These are phyloP conservation scores for Streblospio benedicti DNA, from an alignment of 1,140 invertebrate species.

Conservation along the genomic window DNA sequence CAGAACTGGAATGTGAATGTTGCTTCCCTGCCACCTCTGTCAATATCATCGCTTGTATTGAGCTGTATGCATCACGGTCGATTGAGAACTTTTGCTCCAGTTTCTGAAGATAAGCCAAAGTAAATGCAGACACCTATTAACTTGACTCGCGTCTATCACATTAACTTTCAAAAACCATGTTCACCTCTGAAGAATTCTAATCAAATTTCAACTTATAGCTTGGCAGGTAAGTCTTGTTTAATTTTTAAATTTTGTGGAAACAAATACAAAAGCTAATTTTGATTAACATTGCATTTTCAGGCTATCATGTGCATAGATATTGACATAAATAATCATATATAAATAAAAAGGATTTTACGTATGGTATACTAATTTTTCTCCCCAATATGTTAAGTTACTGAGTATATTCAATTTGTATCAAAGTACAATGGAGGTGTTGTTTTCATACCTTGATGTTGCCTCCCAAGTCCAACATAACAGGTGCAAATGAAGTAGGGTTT, in stretches of 20 bases:
- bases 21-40: constrained; percentile 33
- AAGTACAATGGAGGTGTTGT: not conserved
- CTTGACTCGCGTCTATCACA: too few species aligned
- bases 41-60: constrained; percentile 41
- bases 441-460: constrained; percentile 24
- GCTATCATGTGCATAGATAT: too few species aligned
- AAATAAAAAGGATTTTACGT: not conserved
- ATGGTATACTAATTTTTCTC: not conserved
- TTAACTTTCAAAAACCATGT: too few species aligned
- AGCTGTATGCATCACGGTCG: constrained; percentile 28
- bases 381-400: not conserved
- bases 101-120: constrained; percentile 36
- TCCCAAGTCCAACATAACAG: constrained; percentile 21
- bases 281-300: too few species aligned
- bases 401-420: too few species aligned
- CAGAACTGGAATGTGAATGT: constrained; percentile 36
- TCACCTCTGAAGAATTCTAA: too few species aligned
- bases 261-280: too few species aligned
- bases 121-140: not conserved
- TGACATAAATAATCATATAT: too few species aligned
- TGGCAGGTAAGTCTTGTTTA: too few species aligned
- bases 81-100: constrained; percentile 40
- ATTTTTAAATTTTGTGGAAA: too few species aligned
- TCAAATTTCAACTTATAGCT: too few species aligned
- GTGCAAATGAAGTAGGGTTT: constrained; percentile 24